phyloP scores from a whole-genome alignment of 2,797 vertebrate species.

The Crypturellus tataupa region DNA sequence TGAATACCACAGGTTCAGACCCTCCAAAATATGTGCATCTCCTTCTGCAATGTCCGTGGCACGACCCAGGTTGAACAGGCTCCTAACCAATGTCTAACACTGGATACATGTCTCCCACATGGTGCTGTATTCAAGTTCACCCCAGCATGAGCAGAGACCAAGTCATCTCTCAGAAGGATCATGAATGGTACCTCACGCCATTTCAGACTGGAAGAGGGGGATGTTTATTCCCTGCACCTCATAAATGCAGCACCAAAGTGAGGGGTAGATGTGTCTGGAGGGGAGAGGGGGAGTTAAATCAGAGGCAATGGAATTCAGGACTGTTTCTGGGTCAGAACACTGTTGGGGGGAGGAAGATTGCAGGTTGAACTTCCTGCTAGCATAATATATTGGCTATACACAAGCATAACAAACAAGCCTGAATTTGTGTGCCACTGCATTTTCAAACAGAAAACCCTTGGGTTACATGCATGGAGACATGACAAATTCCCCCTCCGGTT shows the following conservation, averaged over 20 bases:
- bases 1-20: accelerated
- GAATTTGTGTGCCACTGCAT: accelerated
- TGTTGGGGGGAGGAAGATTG: neutral
- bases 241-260: neutral
- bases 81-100: too few relatives aligned
- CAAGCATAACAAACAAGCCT: neutral
- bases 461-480: neutral
- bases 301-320: neutral
- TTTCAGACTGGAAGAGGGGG: neutral
- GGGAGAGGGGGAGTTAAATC: neutral
- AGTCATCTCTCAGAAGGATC: neutral
- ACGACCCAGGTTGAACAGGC: too few relatives aligned
- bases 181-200: neutral
- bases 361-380: neutral
- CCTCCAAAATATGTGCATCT: too few relatives aligned
- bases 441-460: neutral
- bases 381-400: neutral
- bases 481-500: neutral
- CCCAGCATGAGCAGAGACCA: too few relatives aligned
- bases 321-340: neutral
- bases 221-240: neutral
- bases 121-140: too few relatives aligned
- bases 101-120: too few relatives aligned
- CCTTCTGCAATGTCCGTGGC: too few relatives aligned
- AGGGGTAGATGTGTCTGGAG: neutral